Evolutionary conservation across 2,797 vertebrate species (phyloP).

Genomic region (Calcarius lapponicus): DNA sequence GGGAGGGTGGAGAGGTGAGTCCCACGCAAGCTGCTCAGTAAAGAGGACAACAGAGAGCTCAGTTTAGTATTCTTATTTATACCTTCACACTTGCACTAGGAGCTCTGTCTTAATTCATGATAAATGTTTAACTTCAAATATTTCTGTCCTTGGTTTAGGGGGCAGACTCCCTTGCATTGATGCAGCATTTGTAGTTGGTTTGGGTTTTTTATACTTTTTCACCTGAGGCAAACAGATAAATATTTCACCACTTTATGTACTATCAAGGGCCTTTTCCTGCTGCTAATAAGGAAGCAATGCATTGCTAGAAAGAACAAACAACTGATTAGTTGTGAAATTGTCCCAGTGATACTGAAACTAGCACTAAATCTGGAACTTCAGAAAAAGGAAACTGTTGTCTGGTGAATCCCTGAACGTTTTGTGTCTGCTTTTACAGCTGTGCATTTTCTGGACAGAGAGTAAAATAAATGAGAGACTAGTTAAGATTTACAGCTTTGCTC

Average conservation of each 20-base stretch:
- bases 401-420: conserved; percentile 9
- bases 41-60: background rate
- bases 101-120: background rate
- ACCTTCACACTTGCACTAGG: background rate
- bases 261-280: background rate
- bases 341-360: background rate
- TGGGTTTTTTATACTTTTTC: background rate
- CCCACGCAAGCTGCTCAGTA: background rate
- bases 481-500: conserved; percentile 66
- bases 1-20: background rate
- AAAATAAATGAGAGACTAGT: conserved; percentile 52
- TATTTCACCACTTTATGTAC: conserved; percentile 31
- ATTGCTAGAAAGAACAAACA: background rate
- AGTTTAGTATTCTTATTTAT: background rate
- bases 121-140: background rate
- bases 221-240: background rate
- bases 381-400: background rate
- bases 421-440: background rate
- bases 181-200: background rate
- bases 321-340: background rate
- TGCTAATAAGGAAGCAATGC: background rate
- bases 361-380: conserved; percentile 7
- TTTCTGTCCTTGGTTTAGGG: background rate
- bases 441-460: background rate
- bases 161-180: background rate